Base-by-base conservation (phyloP, 2,888 invertebrate genomes). In the Sinentomon sp. region DNA sequence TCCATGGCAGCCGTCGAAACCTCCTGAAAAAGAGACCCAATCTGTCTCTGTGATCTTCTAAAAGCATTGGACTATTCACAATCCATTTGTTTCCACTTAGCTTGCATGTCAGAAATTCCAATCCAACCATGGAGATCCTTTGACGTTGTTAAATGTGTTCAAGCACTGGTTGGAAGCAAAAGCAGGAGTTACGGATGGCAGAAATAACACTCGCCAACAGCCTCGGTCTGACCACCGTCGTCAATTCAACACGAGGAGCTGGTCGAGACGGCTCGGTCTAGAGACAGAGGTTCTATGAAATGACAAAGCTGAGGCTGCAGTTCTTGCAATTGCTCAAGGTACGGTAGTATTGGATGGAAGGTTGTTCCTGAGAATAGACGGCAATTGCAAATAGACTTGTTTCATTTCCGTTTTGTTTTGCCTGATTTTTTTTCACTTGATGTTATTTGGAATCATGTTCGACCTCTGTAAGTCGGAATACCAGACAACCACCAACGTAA, bases 231-330 rank as follows among this genome's bases (percentile, higher is more conserved):
- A n/a, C n/a, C n/a, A n/a, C n/a, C n/a, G n/a, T n/a, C n/a, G n/a
- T n/a, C n/a, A n/a, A 10, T 40, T 38, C 14, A 40, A 45, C 31
- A 64, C 68, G 0, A 61, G 69, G 27, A 66, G 68, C 36, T 97
- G 97, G 94, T 83, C 89, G 44, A 66, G 66, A 40, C 63, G 75
- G 35, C 60, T 85, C 35, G 89, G 87, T 0, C 60, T 97, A 6
- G 94, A 97, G 53, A 50, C 92, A 97, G 52, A 59, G 97, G 16
- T 73, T 97, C 47, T 97, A 92, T 48, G 97, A 97, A 55, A 74
- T 87, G 47, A 80, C 78, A 1, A 94, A 94, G 56, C 57, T 97
- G 5, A 64, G 85, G 21, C 64, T 71, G 17, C 97, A 97, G 53
- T 76, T 89, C 45, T 65, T 74, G 47, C 70, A 73, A 34, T 61